Evolutionary conservation across 2,888 invertebrate genomes (phyloP), one percentile per base, ranked within the genome.

Genomic region (Dasypogon diadema): DNA sequence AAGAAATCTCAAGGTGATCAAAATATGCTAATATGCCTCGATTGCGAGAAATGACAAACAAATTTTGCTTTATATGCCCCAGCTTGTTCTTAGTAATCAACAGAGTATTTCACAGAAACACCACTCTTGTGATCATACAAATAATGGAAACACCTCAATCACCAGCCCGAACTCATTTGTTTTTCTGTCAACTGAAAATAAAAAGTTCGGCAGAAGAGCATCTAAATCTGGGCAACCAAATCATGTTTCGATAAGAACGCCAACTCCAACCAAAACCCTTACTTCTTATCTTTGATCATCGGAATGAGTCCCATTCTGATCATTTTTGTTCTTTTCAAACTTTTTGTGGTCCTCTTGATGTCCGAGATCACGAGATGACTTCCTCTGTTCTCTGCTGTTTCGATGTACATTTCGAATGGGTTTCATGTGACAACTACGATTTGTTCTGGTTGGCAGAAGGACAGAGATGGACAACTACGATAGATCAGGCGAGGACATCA

Each of bases 71-170:
- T 60, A 37, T 18, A 0, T 2, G 37, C 21, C 37, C 5, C 21
- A 37, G 60, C 18, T 26, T 10, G 37, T n/a, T 10, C 30, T 12
- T 34, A 60, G 18, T 60, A 60, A 60, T 60, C 34, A 60, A 37
- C 16, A 14, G 12, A 37, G 37, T 37, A 60, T 60, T 60, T 60
- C 60, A 18, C 12, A 37, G 42, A 60, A 37, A 60, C 60, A 60
- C 60, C 60, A 37, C 60, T 37, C 37, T 18, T n/a, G 60, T 18
- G 60, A 60, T 37, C 18, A 14, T 37, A 34, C 60, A 60, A 60
- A 60, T 60, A 60, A 60, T 60, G 60, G 37, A 60, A 16, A 60
- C 60, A 60, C 60, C 60, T 42, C 60, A 60, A 60, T 60, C 60
- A 60, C 60, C 21, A 37, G 12, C 37, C 60, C 34, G 37, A 60